Evolutionary conservation across 1,140 invertebrate genomes (phyloP).

Genomic region (Ylistrum balloti): DNA sequence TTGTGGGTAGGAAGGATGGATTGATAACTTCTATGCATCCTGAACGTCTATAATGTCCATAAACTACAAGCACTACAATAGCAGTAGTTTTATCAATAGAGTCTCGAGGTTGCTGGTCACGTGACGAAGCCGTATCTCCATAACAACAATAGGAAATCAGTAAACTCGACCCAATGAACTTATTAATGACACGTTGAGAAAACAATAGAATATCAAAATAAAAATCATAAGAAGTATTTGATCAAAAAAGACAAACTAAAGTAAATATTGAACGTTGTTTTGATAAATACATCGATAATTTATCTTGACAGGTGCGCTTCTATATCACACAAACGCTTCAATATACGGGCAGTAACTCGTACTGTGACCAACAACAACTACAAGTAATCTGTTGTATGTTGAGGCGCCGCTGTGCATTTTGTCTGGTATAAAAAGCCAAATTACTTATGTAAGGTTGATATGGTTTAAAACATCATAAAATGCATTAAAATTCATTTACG

Average conservation of each 20-base stretch:
- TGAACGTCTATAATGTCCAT: conserved; percentile 44
- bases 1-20: conserved; percentile 79
- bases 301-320: conserved; percentile 45
- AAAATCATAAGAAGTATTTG: not conserved
- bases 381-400: no score
- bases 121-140: conserved; percentile 57
- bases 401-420: no score
- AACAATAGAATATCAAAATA: not conserved
- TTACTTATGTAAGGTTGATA: no score
- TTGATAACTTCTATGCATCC: conserved; percentile 80
- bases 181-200: not conserved
- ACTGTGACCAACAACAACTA: no score
- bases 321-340: conserved; percentile 43
- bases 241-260: not conserved
- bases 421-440: no score
- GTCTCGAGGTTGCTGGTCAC: conserved; percentile 55
- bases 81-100: conserved; percentile 41
- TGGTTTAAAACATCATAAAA: no score
- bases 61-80: conserved; percentile 18
- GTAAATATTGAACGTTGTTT: not conserved
- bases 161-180: not conserved
- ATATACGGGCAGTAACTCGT: no score
- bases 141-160: conserved; percentile 50
- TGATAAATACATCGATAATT: not conserved
- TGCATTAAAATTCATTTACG: no score